Base-by-base conservation (phyloP, 2,888 invertebrate genomes). In the Himalopsyche kuldschensis region DNA sequence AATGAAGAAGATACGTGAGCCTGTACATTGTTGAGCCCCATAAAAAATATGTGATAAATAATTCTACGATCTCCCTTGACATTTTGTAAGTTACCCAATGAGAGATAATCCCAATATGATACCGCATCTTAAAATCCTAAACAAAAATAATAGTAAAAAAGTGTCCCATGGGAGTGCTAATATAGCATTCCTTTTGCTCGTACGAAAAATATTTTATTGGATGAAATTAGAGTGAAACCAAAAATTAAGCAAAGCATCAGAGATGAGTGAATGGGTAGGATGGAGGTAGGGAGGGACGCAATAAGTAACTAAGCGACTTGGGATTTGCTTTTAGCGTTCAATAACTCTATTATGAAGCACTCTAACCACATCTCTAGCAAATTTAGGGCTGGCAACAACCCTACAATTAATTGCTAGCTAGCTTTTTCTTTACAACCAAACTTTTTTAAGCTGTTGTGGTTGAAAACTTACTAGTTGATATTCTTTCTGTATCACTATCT, bases 251-350 rank as follows among this genome's bases (percentile, higher is more conserved):
- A 69, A 69, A 69, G 69, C 69, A 69, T 69, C 69, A 30, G 27
- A 69, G 69, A 69, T 69, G 69, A 69, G 69, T 69, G 69, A 69
- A 69, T 27, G 69, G 11, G 69, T 69, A 15, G 30, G 30, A 69
- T 48, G 48, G 48, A n/a, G n/a, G 48, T 17, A n/a, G 69, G 27
- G 69, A 27, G 69, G 63, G 69, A 27, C 24, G 69, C 27, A 69
- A 69, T 69, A 69, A 69, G 69, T 69, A 69, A 69, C 69, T 69
- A 69, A 69, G 69, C 69, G 69, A 69, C 69, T 69, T 69, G 69
- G 69, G 69, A 69, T 69, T 69, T 69, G 69, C 69, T 69, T 69
- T 69, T 69, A 69, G 69, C 69, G 69, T 69, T 69, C 69, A 69
- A 69, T 69, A 69, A 69, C 69, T 69, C 69, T 69, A 69, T 69